A percentile compares a stretch with the other conserved stretches of the same genome.
Evolutionary conservation across 2,113 vertebrate species (phyloP).

Genomic region (Phaetusa simplex): DNA sequence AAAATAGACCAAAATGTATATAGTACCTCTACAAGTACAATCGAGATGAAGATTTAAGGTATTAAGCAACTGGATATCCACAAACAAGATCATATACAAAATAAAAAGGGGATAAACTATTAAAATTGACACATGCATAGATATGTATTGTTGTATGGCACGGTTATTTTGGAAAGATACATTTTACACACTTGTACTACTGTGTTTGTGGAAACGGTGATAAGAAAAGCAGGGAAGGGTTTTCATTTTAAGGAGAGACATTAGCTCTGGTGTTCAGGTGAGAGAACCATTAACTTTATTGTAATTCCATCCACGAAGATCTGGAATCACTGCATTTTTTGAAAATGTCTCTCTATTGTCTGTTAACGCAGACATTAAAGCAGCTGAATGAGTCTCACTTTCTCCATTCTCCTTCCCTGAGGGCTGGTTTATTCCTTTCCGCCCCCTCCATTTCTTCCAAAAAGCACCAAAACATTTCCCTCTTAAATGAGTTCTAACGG

Average conservation of each 20-base stretch:
- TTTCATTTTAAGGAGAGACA: background rate
- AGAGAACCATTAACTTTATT: slow-evolving; percentile 14
- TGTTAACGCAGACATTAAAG: slow-evolving; percentile 34
- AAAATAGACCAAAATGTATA: background rate
- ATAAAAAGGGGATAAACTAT: background rate
- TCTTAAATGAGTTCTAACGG: background rate
- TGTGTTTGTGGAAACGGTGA: background rate
- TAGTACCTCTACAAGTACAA: background rate
- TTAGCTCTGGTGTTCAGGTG: background rate
- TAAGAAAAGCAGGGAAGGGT: background rate
- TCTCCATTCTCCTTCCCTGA: slow-evolving; percentile 35
- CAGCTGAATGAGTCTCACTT: slow-evolving; percentile 5
- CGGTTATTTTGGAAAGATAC: background rate
- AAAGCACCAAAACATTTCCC: background rate
- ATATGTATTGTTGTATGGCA: background rate
- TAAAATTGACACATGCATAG: background rate
- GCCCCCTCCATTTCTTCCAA: background rate
- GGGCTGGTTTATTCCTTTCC: slow-evolving; percentile 36
- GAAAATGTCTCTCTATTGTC: slow-evolving; percentile 5
- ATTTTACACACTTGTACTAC: background rate
- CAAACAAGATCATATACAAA: background rate
- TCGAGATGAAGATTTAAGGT: background rate
- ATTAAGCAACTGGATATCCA: background rate
- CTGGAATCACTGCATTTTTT: background rate
- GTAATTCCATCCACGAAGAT: slow-evolving; percentile 13